These are phyloP conservation scores for Autographa gamma DNA, from an alignment of 2,888 invertebrate species.

Conservation along the genomic window DNA sequence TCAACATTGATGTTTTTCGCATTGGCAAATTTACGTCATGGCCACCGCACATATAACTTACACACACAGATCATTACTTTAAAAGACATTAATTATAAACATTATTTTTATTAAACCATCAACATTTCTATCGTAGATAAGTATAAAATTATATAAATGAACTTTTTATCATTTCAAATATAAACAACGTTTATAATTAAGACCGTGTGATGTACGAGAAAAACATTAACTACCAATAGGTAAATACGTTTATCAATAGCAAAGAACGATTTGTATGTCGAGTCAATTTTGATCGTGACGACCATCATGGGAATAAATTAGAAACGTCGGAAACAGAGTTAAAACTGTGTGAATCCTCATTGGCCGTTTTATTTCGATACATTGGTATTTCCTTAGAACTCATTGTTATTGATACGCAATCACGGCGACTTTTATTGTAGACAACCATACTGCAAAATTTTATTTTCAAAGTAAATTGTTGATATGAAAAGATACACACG, in stretches of 20 bases:
- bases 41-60: constrained; percentile 44
- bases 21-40: constrained; percentile 51
- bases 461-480: not conserved
- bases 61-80: constrained; percentile 45
- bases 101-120: constrained; percentile 43
- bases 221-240: constrained; percentile 19
- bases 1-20: constrained; percentile 66
- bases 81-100: constrained; percentile 55
- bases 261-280: constrained; percentile 13
- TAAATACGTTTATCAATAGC: constrained; percentile 18
- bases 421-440: not conserved
- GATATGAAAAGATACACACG: not conserved
- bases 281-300: constrained; percentile 8
- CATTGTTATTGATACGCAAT: not conserved
- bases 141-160: constrained; percentile 26
- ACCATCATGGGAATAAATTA: constrained; percentile 7
- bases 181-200: constrained; percentile 56
- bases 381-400: not conserved
- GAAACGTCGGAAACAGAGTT: constrained; percentile 16
- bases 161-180: constrained; percentile 20
- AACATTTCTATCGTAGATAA: constrained; percentile 33
- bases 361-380: not conserved
- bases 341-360: constrained; percentile 15
- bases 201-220: constrained; percentile 41
- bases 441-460: not conserved